Conservation (phyloP, 2,113 vertebrate species). For the Bombycilla garrulus region DNA sequence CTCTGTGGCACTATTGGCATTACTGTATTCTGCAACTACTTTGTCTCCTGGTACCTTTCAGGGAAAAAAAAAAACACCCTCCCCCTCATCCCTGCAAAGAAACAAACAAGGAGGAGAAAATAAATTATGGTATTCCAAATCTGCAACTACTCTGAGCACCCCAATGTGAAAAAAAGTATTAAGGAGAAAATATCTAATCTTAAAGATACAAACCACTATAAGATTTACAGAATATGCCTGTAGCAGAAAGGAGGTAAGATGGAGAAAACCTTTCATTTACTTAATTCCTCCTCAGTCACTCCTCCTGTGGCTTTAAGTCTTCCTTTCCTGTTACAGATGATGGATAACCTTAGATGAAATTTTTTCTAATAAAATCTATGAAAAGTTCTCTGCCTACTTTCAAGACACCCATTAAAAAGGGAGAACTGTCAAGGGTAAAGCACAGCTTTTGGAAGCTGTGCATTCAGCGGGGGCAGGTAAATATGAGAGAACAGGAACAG, state of each 20-base stretch:
- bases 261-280: background rate
- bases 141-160: background rate
- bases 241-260: background rate
- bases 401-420: background rate
- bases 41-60: background rate
- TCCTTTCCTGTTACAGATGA: background rate
- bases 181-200: background rate
- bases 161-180: background rate
- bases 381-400: background rate
- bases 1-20: background rate
- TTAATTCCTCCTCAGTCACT: background rate
- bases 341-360: background rate
- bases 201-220: background rate
- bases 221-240: background rate
- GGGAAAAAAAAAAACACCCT: background rate
- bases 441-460: background rate
- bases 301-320: background rate
- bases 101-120: background rate
- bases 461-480: background rate
- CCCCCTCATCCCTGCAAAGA: too few relatives aligned
- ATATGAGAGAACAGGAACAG: background rate
- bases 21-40: background rate
- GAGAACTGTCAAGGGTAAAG: background rate
- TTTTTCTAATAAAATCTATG: background rate
- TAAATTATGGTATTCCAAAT: background rate